phyloP scores from a whole-genome alignment of 2,113 vertebrate species.

The Pipra filicauda region DNA sequence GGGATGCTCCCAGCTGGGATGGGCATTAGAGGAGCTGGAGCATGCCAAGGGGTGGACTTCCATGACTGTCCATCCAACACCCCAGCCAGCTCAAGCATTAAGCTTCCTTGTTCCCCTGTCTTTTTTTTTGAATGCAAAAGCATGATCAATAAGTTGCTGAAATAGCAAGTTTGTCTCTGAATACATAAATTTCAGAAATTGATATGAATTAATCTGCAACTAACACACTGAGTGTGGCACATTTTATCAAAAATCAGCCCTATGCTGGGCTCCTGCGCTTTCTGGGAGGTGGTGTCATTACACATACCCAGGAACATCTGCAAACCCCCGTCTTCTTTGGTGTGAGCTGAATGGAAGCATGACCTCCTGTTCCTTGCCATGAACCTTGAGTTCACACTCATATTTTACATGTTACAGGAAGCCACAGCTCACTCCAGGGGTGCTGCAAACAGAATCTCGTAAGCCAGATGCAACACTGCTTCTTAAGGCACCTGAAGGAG shows the following conservation, averaged over 20 bases:
- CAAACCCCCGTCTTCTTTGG: conserved; percentile 80
- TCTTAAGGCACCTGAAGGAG: conserved; percentile 88
- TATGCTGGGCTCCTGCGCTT: conserved; percentile 67
- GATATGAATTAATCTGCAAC: conserved; percentile 96
- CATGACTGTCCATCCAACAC: conserved; percentile 36
- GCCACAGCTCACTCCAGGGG: conserved; percentile 87
- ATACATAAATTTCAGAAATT: conserved; percentile 93
- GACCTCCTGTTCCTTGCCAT: conserved; percentile 96
- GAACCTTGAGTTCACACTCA: conserved; percentile 93
- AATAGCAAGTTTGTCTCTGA: conserved; percentile 92
- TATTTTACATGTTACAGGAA: conserved; percentile 96
- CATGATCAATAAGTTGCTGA: conserved; percentile 75
- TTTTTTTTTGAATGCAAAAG: conserved; percentile 2
- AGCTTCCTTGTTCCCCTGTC: not conserved
- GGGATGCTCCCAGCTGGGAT: not conserved
- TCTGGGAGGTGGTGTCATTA: conserved; percentile 82
- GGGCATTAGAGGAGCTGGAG: not conserved
- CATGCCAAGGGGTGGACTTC: not conserved
- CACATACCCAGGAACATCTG: conserved; percentile 91
- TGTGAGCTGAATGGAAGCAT: conserved; percentile 86
- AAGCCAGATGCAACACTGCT: conserved; percentile 85
- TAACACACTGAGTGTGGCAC: conserved; percentile 87
- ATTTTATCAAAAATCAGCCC: conserved; percentile 74
- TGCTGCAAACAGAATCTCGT: conserved; percentile 89
- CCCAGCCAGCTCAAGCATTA: not conserved